Conservation (phyloP, 2,888 invertebrate species). For the Ichneumoninae sp. region DNA sequence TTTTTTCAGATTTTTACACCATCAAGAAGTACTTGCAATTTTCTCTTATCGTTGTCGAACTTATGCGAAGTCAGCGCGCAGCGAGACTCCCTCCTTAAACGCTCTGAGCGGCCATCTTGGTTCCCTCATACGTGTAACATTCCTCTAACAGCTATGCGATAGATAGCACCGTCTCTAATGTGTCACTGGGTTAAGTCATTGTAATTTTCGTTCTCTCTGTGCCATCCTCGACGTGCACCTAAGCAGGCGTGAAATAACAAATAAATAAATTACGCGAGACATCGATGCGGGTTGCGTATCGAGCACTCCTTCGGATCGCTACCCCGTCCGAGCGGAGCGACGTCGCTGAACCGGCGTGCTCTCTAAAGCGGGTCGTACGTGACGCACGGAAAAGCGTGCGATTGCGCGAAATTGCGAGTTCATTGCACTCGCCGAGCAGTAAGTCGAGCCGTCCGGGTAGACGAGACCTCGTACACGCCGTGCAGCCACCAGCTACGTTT, state of each 20-base stretch:
- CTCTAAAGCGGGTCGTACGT: conserved; percentile 60
- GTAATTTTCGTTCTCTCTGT: neutral
- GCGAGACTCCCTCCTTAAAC: too few species aligned
- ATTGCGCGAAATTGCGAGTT: conserved; percentile 74
- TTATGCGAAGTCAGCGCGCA: too few species aligned
- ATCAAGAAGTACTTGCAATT: too few species aligned
- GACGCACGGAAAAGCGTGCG: conserved; percentile 64
- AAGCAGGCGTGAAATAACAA: too few species aligned
- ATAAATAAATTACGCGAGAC: too few species aligned
- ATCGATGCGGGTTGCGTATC: too few species aligned
- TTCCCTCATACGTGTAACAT: too few species aligned
- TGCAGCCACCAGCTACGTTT: neutral
- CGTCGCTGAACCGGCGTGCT: neutral
- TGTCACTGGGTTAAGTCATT: conserved; percentile 27
- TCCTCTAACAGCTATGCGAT: neutral
- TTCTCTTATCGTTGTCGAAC: too few species aligned
- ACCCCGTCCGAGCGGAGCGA: neutral
- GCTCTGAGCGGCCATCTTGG: too few species aligned
- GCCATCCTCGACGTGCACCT: neutral
- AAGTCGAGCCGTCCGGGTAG: conserved; percentile 58
- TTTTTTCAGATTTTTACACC: too few species aligned
- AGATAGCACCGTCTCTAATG: neutral
- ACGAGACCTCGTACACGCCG: conserved; percentile 47
- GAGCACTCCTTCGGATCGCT: too few species aligned
- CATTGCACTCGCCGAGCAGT: conserved; percentile 74